Evolutionary conservation across 2,797 vertebrate genomes (phyloP), one percentile per base, ranked within the genome.

Genomic region (Gymnothorax reevesii): DNA sequence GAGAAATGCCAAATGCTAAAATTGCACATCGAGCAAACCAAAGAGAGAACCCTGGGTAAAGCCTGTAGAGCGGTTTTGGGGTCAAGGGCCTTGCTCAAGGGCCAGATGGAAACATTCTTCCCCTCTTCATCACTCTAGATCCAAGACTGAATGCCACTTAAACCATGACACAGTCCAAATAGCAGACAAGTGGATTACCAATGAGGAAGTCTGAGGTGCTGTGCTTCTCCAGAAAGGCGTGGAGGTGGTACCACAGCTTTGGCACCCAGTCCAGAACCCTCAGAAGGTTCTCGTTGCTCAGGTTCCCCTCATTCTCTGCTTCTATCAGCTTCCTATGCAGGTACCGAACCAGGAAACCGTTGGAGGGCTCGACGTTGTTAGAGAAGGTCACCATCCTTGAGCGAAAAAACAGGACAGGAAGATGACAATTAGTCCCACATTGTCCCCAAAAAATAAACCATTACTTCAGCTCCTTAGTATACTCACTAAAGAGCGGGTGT

Each of bases 131-230:
- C 33, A 42, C 33, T 42, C 33, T 42, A 42, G 33, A 42, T 42
- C 33, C 33, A 42, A 42, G 33, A 1, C 33, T 42, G 33, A 42
- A 42, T 42, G 1, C 33, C 33, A 42, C 33, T 42, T 42, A 42
- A 1, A 42, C 33, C 33, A 42, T 42, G 33, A 42, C 33, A 2
- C 2, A 69, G 20, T 85, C 75, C 17, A 22, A 33, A 60, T 13
- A 13, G 15, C 7, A 52, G 33, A 86, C 55, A 15, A 79, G 7
- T 82, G 86, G 84, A 83, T 13, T 94, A 99, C 99, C 99, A 0
- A 99, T 99, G 90, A 99, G 99, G 93, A 99, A 99, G 93, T 99
- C 99, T 0, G 98, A 98, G 66, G 98, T 99, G 95, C 99, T 99
- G 95, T 99, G 98, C 92, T 99, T 99, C 95, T 99, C 99, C 92